Conservation (phyloP, 2,888 invertebrate genomes). For the Trichogramma dendrolimi region DNA sequence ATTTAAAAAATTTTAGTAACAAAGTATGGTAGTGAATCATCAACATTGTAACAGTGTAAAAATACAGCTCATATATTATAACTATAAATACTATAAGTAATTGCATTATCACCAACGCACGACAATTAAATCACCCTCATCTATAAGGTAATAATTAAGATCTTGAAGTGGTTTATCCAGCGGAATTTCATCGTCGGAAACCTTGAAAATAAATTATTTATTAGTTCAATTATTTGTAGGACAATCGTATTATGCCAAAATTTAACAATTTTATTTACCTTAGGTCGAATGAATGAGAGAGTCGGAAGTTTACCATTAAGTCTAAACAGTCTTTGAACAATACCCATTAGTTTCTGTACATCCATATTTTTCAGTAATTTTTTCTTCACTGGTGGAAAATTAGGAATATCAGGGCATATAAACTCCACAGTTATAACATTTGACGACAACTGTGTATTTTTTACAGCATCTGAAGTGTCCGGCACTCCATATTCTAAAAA, state of each 20-base stretch:
- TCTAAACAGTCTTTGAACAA: slow-evolving; percentile 73
- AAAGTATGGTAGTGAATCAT: slow-evolving; percentile 41
- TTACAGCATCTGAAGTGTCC: slow-evolving; percentile 69
- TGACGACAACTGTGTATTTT: slow-evolving; percentile 59
- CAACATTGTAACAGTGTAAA: slow-evolving; percentile 47
- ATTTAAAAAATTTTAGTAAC: slow-evolving; percentile 47
- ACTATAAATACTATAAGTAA: slow-evolving; percentile 40
- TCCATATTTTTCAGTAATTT: slow-evolving; percentile 74
- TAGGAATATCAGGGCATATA: slow-evolving; percentile 56
- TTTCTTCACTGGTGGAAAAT: slow-evolving; percentile 58
- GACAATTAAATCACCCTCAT: slow-evolving; percentile 76
- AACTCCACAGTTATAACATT: slow-evolving; percentile 58
- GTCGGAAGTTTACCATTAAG: slow-evolving; percentile 53
- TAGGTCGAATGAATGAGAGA: slow-evolving; percentile 49
- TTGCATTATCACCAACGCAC: slow-evolving; percentile 59
- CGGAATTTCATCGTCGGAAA: slow-evolving; percentile 65
- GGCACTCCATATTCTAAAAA: slow-evolving; percentile 76
- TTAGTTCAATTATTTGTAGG: neutral
- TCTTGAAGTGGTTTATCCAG: slow-evolving; percentile 81
- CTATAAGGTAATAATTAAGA: slow-evolving; percentile 77
- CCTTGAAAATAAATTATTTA: slow-evolving; percentile 44
- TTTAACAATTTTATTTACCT: slow-evolving; percentile 42
- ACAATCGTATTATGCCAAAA: slow-evolving; percentile 1
- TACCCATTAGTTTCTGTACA: slow-evolving; percentile 76
- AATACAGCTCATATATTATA: slow-evolving; percentile 35